Conservation (phyloP, 2,113 vertebrate genomes). For the Entomyzon cyanotis region DNA sequence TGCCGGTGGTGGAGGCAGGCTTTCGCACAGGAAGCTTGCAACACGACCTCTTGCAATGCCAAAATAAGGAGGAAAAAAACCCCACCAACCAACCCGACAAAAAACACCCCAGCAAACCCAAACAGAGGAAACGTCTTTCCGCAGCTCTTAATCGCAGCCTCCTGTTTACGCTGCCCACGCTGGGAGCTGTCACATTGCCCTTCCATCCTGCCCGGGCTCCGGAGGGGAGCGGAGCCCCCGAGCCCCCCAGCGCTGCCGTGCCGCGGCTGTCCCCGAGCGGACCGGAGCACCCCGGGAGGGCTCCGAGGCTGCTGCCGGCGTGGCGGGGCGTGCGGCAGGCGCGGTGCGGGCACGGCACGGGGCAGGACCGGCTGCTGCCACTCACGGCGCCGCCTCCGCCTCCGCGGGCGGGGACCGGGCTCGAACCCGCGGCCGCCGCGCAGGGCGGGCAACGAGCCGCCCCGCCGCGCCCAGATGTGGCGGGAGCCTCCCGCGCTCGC, state of each 20-base stretch:
- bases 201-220: fast-evolving
- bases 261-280: neutral
- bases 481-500: neutral
- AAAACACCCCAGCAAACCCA: neutral
- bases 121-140: neutral
- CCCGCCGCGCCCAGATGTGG: neutral
- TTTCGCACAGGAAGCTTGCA: neutral
- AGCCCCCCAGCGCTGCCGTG: neutral
- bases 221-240: neutral
- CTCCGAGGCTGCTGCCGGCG: neutral
- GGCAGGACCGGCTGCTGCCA: neutral
- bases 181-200: neutral
- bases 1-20: neutral
- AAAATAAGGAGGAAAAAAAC: neutral
- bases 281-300: neutral
- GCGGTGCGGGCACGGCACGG: neutral
- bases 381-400: neutral
- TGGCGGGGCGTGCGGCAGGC: fast-evolving
- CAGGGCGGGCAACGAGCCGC: no score
- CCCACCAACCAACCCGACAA: neutral
- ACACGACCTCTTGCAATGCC: neutral
- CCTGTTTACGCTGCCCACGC: neutral
- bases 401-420: neutral
- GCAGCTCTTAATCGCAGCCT: neutral
- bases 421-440: no score